Percentiles rank a stretch among this genome's conserved stretches.
These are phyloP conservation scores for Synodontis membranacea DNA, from an alignment of 2,113 vertebrate species.

Conservation along the genomic window DNA sequence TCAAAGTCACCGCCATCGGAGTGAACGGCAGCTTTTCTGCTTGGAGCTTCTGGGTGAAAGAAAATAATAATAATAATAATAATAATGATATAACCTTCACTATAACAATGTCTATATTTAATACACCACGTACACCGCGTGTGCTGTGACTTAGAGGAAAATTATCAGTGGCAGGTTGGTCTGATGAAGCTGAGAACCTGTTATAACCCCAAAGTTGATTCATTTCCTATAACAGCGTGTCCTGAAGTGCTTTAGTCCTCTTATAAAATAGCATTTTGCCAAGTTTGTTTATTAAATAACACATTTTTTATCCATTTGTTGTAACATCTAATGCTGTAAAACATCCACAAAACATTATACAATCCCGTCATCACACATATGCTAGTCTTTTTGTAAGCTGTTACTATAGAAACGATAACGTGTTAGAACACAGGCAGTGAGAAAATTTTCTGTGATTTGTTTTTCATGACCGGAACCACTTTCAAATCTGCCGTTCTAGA, in stretches of 20 bases:
- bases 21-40: constrained; percentile 46
- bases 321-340: neutral
- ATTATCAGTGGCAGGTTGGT: neutral
- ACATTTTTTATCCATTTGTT: neutral
- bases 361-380: neutral
- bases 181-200: neutral
- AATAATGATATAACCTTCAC: too few relatives aligned
- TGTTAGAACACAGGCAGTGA: neutral
- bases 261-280: neutral
- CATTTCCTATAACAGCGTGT: neutral
- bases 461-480: neutral
- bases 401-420: neutral
- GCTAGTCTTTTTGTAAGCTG: neutral
- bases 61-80: too few relatives aligned
- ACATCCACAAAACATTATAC: neutral
- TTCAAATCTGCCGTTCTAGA: neutral
- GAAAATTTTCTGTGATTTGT: too few relatives aligned
- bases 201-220: neutral
- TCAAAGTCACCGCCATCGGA: constrained; percentile 66
- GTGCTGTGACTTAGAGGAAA: neutral
- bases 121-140: neutral
- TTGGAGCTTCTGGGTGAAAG: constrained; percentile 58
- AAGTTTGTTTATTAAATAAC: neutral
- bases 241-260: neutral
- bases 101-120: neutral